Conservation (phyloP, 2,113 vertebrate species). For the Notothenia rossii region DNA sequence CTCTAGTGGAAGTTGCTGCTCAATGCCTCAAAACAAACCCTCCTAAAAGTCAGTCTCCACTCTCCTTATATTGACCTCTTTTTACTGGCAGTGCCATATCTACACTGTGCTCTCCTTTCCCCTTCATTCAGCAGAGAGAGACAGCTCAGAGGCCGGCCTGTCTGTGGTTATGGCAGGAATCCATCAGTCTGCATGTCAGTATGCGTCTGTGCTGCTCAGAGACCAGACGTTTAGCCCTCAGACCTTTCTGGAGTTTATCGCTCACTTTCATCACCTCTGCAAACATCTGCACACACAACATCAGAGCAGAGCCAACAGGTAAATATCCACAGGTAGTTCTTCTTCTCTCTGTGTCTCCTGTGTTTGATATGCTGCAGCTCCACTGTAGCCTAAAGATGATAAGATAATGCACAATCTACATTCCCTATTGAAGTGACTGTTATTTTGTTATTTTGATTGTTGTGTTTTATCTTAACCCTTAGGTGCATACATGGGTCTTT, state of each 20-base stretch:
- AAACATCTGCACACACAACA: constrained; percentile 59
- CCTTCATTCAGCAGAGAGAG: constrained; percentile 40
- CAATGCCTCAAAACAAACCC: constrained; percentile 63
- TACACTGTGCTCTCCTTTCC: not conserved
- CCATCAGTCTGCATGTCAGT: constrained; percentile 82
- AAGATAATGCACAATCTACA: too few species aligned
- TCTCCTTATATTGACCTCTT: not conserved
- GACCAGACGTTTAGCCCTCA: constrained; percentile 80
- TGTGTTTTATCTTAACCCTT: too few species aligned
- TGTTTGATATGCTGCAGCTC: not conserved
- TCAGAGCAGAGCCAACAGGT: constrained; percentile 74
- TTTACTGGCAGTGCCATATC: not conserved
- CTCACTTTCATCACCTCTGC: constrained; percentile 73
- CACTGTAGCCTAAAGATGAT: too few species aligned
- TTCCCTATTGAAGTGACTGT: too few species aligned
- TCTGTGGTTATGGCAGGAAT: constrained; percentile 83
- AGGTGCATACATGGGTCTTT: too few species aligned
- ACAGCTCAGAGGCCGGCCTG: constrained; percentile 50
- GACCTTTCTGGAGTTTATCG: constrained; percentile 83
- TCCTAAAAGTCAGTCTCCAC: constrained; percentile 18
- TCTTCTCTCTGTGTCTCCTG: not conserved
- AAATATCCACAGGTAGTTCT: not conserved
- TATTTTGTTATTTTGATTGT: too few species aligned
- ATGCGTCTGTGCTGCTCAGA: constrained; percentile 71
- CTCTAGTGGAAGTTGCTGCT: constrained; percentile 77